Evolutionary conservation across 2,113 vertebrate genomes (phyloP).

Genomic region (Poeciliopsis turrubarensis): DNA sequence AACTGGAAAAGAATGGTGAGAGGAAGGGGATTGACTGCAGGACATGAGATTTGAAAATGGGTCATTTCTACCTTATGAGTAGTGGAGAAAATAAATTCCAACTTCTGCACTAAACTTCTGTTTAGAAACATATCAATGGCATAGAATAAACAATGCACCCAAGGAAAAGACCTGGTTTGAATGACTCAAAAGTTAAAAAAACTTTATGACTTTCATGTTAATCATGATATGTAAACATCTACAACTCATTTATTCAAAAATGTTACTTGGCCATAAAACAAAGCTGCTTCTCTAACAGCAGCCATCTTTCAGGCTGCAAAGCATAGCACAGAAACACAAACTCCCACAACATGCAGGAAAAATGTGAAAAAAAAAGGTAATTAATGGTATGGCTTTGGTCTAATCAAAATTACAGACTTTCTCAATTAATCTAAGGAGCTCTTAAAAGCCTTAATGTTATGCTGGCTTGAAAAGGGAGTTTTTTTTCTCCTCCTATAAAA

Average conservation of each 20-base stretch:
- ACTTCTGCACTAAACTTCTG: not conserved
- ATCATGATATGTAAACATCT: not conserved
- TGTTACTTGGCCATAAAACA: not conserved
- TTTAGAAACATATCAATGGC: not conserved
- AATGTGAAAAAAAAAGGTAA: not conserved
- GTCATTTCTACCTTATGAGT: not conserved
- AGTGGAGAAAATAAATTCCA: not conserved
- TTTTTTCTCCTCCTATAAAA: not conserved
- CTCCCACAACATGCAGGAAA: not conserved
- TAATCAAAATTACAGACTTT: not conserved
- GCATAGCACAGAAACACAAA: not conserved
- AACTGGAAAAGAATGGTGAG: too few relatives aligned
- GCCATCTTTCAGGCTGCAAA: not conserved
- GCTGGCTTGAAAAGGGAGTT: not conserved
- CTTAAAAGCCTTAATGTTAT: not conserved
- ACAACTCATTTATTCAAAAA: not conserved
- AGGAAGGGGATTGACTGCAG: too few relatives aligned
- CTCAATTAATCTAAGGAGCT: not conserved
- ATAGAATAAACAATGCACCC: not conserved
- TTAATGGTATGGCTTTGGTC: not conserved
- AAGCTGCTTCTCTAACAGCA: not conserved
- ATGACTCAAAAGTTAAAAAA: not conserved
- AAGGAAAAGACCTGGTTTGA: not conserved
- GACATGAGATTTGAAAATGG: not conserved
- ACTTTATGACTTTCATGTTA: not conserved